These are phyloP conservation scores for Aphodius granarius DNA, from an alignment of 2,888 invertebrate species.

Conservation along the genomic window DNA sequence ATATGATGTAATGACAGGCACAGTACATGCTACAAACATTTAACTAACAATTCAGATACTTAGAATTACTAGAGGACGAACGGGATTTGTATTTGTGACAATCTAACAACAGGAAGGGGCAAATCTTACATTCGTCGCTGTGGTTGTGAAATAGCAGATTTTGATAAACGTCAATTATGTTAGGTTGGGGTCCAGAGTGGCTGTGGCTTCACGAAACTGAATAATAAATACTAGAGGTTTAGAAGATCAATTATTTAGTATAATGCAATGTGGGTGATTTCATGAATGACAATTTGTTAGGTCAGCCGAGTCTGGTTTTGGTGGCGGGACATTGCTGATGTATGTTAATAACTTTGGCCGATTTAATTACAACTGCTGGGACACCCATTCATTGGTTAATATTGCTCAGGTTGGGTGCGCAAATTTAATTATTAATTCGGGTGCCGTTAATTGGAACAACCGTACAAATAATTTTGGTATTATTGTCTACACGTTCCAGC, in stretches of 20 bases:
- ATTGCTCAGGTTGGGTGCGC: background rate
- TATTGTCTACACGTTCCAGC: background rate
- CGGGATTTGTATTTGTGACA: too few relatives aligned
- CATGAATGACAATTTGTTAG: background rate
- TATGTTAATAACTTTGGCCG: background rate
- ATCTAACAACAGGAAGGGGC: too few relatives aligned
- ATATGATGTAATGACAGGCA: background rate
- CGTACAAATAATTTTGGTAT: background rate
- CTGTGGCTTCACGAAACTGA: too few relatives aligned
- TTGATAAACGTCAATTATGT: too few relatives aligned
- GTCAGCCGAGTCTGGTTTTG: background rate
- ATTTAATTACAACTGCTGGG: background rate
- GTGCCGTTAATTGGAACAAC: background rate
- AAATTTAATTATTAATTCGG: background rate
- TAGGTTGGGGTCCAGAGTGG: too few relatives aligned
- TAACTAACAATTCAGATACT: too few relatives aligned
- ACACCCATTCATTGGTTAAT: background rate
- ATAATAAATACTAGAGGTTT: background rate
- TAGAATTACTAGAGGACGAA: too few relatives aligned
- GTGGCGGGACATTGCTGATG: background rate
- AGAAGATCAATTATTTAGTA: background rate
- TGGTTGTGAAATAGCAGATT: too few relatives aligned
- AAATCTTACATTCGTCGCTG: too few relatives aligned
- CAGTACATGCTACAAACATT: background rate
- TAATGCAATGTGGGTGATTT: background rate